Base-by-base conservation (phyloP, 2,797 vertebrate species). In the Todus mexicanus region DNA sequence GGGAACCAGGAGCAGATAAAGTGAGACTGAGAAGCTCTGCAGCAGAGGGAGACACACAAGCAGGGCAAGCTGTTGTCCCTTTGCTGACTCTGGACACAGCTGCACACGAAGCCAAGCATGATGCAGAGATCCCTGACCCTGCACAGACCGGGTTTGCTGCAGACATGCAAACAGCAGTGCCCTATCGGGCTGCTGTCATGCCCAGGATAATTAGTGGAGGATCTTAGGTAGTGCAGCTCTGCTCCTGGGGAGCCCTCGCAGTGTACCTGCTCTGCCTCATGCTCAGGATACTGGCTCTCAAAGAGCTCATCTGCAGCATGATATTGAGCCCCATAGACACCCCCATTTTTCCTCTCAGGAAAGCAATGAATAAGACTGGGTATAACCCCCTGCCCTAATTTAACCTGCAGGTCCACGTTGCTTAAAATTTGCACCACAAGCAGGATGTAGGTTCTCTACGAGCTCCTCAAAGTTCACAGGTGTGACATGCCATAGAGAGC, bases 151-250 rank as follows among this genome's bases (percentile, higher is more conserved):
- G 37, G 42, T 86, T 69, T 81, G 47, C 70, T 72, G 83, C 73
- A 31, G 59, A 8, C 18, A 4, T 5, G 11, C 12, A 37, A 25
- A 5, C 29, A n/a, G 79, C 35, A 40, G 35, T 54, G 69, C 25
- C 75, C 7, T 0, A 0, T 3, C 22, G 15, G 53, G 29, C 11
- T 57, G 65, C 33, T 11, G 0, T 8, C 14, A 35, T 84, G 85
- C 50, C 76, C 51, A 7, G 61, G 53, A 37, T 71, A 38, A 10
- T 38, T n/a, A 48, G 15, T 2, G 3, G 25, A 33, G 66, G 26
- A 54, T 87, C 31, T 47, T 21, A 25, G 33, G 40, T 74, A 9
- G 25, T 7, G 35, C 7, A 21, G 35, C 73, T 59, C 20, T 2
- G 19, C 15, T 90, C 47, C 18, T 2, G 4, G 66, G 33, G 75